Conservation (phyloP, 2,888 invertebrate species). For the Phalangium opilio region DNA sequence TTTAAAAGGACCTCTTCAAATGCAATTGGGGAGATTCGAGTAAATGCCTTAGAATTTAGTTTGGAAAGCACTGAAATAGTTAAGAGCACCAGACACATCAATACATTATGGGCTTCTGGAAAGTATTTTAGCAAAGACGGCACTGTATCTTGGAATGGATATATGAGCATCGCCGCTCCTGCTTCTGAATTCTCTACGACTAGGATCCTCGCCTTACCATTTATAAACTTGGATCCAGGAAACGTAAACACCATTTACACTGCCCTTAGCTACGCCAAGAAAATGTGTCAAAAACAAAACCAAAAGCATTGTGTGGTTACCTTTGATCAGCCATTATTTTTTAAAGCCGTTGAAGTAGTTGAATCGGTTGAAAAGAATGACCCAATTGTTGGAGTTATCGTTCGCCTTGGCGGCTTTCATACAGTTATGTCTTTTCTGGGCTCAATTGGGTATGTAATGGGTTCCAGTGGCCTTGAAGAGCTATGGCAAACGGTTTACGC, state of each 20-base stretch:
- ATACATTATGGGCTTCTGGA: too few species aligned
- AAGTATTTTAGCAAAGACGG: too few species aligned
- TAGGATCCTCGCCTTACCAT: too few species aligned
- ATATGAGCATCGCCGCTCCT: too few species aligned
- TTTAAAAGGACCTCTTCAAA: too few species aligned
- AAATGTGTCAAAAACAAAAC: conserved; percentile 1
- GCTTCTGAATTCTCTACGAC: too few species aligned
- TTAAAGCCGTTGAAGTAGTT: conserved; percentile 15
- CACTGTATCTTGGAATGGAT: too few species aligned
- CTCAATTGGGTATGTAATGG: conserved; percentile 16
- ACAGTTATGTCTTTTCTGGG: conserved; percentile 16
- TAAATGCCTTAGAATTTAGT: too few species aligned
- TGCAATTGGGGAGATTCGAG: too few species aligned
- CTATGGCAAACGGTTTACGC: conserved; percentile 15
- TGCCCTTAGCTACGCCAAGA: conserved; percentile 9
- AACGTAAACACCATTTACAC: conserved; percentile 13
- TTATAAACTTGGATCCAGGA: conserved; percentile 12
- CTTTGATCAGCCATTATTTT: conserved; percentile 16
- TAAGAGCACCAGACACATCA: too few species aligned
- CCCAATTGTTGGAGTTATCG: conserved; percentile 5
- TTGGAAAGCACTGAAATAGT: too few species aligned
- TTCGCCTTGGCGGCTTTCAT: conserved; percentile 17
- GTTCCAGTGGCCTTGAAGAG: conserved; percentile 14
- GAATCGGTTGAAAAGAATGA: conserved; percentile 6
- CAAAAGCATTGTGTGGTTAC: conserved; percentile 9